Evolutionary conservation across 2,113 vertebrate species (phyloP), one percentile per base, ranked within the genome.

Genomic region (Ploceus nigricollis): DNA sequence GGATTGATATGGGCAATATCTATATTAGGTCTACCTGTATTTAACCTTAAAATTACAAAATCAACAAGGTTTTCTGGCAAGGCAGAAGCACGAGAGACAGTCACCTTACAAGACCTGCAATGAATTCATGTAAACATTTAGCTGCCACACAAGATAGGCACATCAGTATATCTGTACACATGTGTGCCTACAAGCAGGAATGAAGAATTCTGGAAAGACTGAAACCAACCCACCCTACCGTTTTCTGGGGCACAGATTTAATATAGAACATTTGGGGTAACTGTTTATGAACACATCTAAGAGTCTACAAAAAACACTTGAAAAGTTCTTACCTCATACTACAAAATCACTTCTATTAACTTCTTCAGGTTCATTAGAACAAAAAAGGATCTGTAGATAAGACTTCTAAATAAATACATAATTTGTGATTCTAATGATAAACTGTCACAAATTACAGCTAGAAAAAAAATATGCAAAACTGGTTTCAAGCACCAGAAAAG

Each of bases 161-260:
- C 45, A 69, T 44, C 50, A 2, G 0, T 33, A 51, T 72, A n/a
- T 33, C 25, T 45, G 31, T 27, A 31, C 21, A 70, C 0, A 0
- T 6, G 10, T 23, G 1, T 18, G 15, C 19, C 78, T 25, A 51
- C 30, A 54, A 47, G 25, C 30, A 82, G 40, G 16, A 57, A 80
- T 16, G 15, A n/a, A n/a, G 24, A 88, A 57, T 60, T 64, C 33
- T 5, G 42, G n/a, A 47, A 30, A 20, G 9, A 17, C 30, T 0
- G 0, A 54, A 10, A 22, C 12, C 47, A 75, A 56, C 16, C 6
- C 21, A 66, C 57, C 40, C 37, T 37, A 35, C 13, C 8, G 25
- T 76, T 45, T 87, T 86, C 78, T 83, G 20, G 50, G 35, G 57
- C 42, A 73, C 15, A 35, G 48, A 92, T 79, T 92, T 79, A 57